These are phyloP conservation scores for Trichogramma pretiosum DNA, from an alignment of 1,140 invertebrate genomes.

Conservation along the genomic window DNA sequence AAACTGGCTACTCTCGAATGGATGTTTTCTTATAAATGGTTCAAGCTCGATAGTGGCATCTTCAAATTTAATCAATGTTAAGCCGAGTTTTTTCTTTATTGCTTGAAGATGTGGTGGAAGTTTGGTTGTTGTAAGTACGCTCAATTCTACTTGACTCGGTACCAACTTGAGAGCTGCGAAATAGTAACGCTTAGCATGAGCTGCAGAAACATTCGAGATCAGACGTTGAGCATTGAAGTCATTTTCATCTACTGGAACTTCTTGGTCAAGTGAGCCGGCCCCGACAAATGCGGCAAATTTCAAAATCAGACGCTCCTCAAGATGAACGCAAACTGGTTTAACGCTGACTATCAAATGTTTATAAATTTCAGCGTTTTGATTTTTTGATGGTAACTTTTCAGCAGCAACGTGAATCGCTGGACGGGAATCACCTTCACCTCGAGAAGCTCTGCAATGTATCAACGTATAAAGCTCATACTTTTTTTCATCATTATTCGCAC, in stretches of 20 bases:
- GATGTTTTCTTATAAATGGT: conserved; percentile 73
- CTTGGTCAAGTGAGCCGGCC: conserved; percentile 36
- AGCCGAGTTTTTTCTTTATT: conserved; percentile 78
- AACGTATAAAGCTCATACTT: too few relatives aligned
- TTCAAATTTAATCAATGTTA: conserved; percentile 91
- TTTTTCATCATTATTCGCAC: too few relatives aligned
- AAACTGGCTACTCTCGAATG: conserved; percentile 80
- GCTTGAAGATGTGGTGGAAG: conserved; percentile 63
- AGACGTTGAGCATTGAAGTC: conserved; percentile 68
- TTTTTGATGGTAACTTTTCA: conserved; percentile 60
- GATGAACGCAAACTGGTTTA: conserved; percentile 72
- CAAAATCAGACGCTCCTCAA: conserved; percentile 83
- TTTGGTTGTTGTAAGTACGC: conserved; percentile 76
- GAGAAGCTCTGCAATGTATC: conserved; percentile 16
- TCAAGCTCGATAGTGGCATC: conserved; percentile 89
- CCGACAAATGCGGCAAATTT: conserved; percentile 69
- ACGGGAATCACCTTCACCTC: conserved; percentile 39
- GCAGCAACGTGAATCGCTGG: conserved; percentile 58
- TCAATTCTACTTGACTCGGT: conserved; percentile 71
- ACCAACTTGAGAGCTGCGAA: conserved; percentile 78
- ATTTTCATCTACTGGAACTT: conserved; percentile 54
- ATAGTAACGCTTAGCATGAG: conserved; percentile 78
- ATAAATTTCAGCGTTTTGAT: conserved; percentile 62
- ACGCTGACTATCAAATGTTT: conserved; percentile 73
- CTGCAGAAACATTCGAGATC: conserved; percentile 69